Percentiles rank a stretch among this genome's conserved stretches.
These are phyloP conservation scores for Zeus faber DNA, from an alignment of 2,113 vertebrate genomes.

Conservation along the genomic window DNA sequence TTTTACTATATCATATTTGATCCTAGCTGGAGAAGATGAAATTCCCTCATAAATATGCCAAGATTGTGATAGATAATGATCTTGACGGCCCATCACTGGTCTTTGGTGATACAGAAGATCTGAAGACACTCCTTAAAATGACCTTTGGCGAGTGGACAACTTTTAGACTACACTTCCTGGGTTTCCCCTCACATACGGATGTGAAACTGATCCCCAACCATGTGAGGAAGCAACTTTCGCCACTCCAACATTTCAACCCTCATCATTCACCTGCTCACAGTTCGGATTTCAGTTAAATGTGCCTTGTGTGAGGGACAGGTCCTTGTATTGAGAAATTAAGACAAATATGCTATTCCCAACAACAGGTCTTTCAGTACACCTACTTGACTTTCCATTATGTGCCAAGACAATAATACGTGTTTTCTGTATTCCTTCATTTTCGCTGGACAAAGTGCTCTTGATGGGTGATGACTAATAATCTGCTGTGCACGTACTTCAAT, in stretches of 20 bases:
- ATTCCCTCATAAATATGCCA: conserved; percentile 48
- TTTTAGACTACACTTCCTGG: conserved; percentile 72
- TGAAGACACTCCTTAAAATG: conserved; percentile 70
- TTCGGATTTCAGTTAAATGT: too few relatives aligned
- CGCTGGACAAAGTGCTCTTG: too few relatives aligned
- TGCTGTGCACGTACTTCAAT: too few relatives aligned
- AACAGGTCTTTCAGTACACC: too few relatives aligned
- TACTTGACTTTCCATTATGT: too few relatives aligned
- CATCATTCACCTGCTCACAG: neutral
- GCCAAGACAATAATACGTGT: too few relatives aligned
- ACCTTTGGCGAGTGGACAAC: conserved; percentile 72
- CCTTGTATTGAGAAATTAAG: too few relatives aligned
- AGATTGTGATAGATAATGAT: conserved; percentile 51
- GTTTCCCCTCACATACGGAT: conserved; percentile 30
- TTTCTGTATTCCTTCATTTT: too few relatives aligned
- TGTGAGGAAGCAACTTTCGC: conserved; percentile 4
- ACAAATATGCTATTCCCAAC: too few relatives aligned
- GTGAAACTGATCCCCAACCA: neutral
- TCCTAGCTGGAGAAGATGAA: conserved; percentile 59
- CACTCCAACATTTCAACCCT: conserved; percentile 10
- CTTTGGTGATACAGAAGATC: conserved; percentile 61
- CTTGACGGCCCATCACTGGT: conserved; percentile 64
- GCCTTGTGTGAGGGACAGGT: too few relatives aligned
- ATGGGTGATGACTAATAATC: too few relatives aligned
- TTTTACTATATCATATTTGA: conserved; percentile 12